Conservation (phyloP, 2,888 invertebrate species). For the Apodemia duryi region DNA sequence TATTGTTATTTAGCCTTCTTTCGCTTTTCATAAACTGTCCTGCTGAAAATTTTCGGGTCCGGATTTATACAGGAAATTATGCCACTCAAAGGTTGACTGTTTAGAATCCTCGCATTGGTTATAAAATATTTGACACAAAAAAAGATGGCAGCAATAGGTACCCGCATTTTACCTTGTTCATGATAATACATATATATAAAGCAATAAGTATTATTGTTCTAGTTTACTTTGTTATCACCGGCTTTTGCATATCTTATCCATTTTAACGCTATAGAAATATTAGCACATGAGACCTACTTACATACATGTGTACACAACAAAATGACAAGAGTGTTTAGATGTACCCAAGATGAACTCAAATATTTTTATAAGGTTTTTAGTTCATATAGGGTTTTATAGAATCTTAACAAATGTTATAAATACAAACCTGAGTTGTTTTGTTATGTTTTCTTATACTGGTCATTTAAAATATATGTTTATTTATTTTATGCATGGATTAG, state of each 20-base stretch:
- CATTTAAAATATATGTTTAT: no score
- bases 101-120: no score
- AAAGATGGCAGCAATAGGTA: not conserved
- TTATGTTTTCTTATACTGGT: no score
- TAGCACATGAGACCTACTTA: conserved; percentile 13
- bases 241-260: conserved; percentile 8
- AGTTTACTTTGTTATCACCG: conserved; percentile 8
- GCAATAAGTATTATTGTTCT: conserved; percentile 4
- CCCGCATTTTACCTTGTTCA: not conserved
- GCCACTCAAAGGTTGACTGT: no score
- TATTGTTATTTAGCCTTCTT: no score
- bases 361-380: conserved; percentile 1
- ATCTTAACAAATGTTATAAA: not conserved
- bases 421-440: no score
- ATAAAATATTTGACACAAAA: not conserved
- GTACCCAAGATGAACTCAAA: conserved; percentile 5
- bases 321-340: conserved; percentile 4
- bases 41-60: no score
- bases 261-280: conserved; percentile 11
- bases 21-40: no score
- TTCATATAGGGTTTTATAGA: not conserved
- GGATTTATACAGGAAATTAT: no score
- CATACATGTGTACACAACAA: not conserved
- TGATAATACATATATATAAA: not conserved
- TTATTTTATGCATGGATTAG: no score